A percentile compares a stretch with the other conserved stretches of the same genome.
These are phyloP conservation scores for Nanorana parkeri DNA, from an alignment of 2,113 vertebrate genomes.

Conservation along the genomic window DNA sequence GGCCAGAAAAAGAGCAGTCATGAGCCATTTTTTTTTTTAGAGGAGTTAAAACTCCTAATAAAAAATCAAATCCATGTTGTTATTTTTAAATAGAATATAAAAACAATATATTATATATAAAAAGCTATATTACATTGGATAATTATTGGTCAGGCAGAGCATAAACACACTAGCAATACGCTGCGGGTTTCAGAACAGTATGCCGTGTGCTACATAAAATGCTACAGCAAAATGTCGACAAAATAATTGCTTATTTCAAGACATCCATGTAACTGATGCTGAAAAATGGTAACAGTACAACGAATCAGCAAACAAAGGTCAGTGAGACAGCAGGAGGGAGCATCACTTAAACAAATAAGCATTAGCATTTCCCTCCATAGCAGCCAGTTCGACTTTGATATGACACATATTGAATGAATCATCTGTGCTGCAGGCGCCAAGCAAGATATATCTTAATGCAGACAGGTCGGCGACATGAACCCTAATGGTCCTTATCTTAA, in stretches of 20 bases:
- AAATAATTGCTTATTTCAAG: neutral
- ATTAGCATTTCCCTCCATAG: constrained; percentile 74
- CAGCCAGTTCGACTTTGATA: constrained; percentile 79
- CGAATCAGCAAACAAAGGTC: constrained; percentile 67
- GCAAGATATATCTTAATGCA: constrained; percentile 83
- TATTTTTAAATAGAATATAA: no score
- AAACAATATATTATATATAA: no score
- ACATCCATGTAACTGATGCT: constrained; percentile 22
- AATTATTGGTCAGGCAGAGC: no score
- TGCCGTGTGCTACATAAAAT: no score
- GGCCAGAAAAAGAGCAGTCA: no score
- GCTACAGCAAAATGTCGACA: neutral
- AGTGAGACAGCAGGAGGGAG: constrained; percentile 70
- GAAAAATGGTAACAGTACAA: constrained; percentile 56
- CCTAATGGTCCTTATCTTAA: constrained; percentile 91
- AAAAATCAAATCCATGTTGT: no score
- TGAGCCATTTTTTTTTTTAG: no score
- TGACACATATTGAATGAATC: constrained; percentile 81
- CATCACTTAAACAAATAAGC: constrained; percentile 71
- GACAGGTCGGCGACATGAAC: constrained; percentile 86
- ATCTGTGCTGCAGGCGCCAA: constrained; percentile 77
- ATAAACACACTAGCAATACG: no score
- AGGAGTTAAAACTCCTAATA: no score
- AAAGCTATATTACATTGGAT: no score
- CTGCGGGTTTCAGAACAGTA: no score